Evolutionary conservation across 2,113 vertebrate genomes (phyloP).

Genomic region (crab-eating macaque (Macaca fascicularis)): DNA sequence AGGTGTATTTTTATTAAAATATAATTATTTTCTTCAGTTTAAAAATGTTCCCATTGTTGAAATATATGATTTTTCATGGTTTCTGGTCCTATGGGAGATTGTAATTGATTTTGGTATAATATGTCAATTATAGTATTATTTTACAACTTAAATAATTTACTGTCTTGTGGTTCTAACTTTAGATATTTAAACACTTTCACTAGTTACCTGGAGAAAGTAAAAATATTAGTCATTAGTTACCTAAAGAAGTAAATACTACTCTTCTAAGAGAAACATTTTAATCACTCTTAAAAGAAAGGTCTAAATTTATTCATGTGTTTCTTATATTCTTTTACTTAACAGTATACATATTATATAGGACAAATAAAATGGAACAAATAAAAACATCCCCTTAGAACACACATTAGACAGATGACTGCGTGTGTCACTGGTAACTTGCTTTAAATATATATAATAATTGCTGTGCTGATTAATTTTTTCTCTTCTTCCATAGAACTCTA

Average conservation of each 20-base stretch:
- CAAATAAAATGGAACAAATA: not conserved
- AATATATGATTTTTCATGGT: conserved; percentile 1
- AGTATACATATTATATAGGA: not conserved
- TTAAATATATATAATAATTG: not conserved
- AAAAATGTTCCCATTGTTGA: not conserved
- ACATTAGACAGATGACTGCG: not conserved
- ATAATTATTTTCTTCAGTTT: not conserved
- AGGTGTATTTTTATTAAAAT: conserved; percentile 2
- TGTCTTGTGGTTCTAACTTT: not conserved
- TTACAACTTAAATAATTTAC: not conserved
- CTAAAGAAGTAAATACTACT: not conserved
- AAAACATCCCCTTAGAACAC: not conserved
- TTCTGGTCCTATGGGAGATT: not conserved
- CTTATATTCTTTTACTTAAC: not conserved
- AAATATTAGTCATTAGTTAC: not conserved
- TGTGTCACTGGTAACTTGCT: not conserved
- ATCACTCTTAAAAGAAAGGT: not conserved
- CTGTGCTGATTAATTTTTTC: not conserved
- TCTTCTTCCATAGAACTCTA: not conserved
- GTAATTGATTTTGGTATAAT: not conserved
- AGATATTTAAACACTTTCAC: not conserved
- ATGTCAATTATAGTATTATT: not conserved
- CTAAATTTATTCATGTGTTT: not conserved
- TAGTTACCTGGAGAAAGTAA: not conserved
- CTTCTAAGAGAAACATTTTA: not conserved